phyloP scores from a whole-genome alignment of 2,888 invertebrate species.

The Eristalis arbustorum region DNA sequence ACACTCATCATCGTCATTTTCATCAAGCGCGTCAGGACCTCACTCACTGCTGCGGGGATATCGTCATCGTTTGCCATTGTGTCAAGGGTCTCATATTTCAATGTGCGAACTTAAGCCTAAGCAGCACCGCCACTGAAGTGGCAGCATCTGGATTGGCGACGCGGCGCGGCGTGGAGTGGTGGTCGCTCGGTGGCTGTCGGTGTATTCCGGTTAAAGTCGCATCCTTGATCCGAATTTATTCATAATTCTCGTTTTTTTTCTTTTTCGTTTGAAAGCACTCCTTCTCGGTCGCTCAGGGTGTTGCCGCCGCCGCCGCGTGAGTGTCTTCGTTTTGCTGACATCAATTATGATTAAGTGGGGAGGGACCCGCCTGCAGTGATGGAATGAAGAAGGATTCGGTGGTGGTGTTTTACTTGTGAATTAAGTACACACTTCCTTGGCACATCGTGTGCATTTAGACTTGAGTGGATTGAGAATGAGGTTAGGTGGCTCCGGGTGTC shows the following conservation, averaged over 20 bases:
- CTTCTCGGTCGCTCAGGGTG: not conserved
- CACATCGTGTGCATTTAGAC: conserved; percentile 43
- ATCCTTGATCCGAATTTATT: conserved; percentile 65
- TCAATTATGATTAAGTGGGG: conserved; percentile 46
- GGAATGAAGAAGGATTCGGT: not conserved
- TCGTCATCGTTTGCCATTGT: conserved; percentile 58
- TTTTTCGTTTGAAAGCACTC: not conserved
- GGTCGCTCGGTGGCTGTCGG: conserved; percentile 50
- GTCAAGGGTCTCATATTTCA: conserved; percentile 68
- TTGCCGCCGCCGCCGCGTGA: not conserved
- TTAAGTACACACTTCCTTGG: conserved; percentile 35
- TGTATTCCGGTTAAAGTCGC: conserved; percentile 41
- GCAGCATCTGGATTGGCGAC: conserved; percentile 25
- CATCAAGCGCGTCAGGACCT: conserved; percentile 8
- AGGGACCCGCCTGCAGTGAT: not conserved
- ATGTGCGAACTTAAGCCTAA: conserved; percentile 64
- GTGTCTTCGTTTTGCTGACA: conserved; percentile 12
- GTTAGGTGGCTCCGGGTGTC: conserved; percentile 19
- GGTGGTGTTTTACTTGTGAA: conserved; percentile 30
- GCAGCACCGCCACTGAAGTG: conserved; percentile 20
- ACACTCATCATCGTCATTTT: conserved; percentile 43
- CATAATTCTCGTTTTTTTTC: conserved; percentile 13
- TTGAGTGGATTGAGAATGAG: conserved; percentile 36
- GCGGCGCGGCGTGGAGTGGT: conserved; percentile 11
- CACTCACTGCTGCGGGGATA: not conserved